phyloP scores from a whole-genome alignment of 2,797 vertebrate species.

The Neomorphus geoffroyi region DNA sequence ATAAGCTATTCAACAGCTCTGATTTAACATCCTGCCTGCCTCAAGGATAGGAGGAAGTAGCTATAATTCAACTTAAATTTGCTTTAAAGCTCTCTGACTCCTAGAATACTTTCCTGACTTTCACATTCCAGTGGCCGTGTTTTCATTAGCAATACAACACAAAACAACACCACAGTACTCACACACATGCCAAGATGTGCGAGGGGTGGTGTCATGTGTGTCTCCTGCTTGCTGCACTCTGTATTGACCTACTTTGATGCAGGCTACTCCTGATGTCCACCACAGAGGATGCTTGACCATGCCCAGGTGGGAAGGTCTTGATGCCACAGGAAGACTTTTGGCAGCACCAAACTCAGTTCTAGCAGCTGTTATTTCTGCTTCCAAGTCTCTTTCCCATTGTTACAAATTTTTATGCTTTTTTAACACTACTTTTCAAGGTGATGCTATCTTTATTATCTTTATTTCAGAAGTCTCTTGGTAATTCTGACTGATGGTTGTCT shows the following conservation, averaged over 20 bases:
- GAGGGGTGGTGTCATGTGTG: accelerated
- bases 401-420: not conserved
- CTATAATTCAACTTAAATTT: not conserved
- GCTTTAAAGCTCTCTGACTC: not conserved
- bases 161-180: not conserved
- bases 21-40: not conserved
- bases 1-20: not conserved
- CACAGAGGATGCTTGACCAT: not conserved
- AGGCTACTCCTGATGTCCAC: not conserved
- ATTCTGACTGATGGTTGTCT: not conserved
- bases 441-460: not conserved
- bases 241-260: not conserved
- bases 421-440: not conserved
- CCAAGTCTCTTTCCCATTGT: not conserved
- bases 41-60: not conserved
- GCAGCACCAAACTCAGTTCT: not conserved
- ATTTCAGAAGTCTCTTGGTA: not conserved
- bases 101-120: not conserved
- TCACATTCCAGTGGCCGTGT: not conserved
- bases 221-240: not conserved
- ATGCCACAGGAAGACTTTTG: not conserved
- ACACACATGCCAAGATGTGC: not conserved
- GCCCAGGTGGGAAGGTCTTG: not conserved
- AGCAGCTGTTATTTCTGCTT: not conserved
- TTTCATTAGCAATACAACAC: not conserved